A percentile compares a stretch with the other conserved stretches of the same genome.
phyloP scores from a whole-genome alignment of 2,113 vertebrate genomes.

The Entomyzon cyanotis region DNA sequence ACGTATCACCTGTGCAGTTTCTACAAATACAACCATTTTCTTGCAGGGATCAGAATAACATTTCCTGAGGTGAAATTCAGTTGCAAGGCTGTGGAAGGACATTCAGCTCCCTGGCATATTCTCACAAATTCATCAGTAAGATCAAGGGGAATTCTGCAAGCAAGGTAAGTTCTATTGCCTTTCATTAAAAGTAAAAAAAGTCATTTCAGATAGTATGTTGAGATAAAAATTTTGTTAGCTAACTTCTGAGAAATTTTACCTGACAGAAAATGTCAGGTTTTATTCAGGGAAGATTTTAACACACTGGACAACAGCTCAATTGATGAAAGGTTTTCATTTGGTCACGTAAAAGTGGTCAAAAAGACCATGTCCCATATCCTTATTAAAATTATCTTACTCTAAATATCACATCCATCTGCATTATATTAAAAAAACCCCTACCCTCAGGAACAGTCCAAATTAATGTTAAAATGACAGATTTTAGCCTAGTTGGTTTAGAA shows the following conservation, averaged over 20 bases:
- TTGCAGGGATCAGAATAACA: neutral
- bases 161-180: neutral
- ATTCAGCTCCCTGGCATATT: neutral
- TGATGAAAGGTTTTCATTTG: neutral
- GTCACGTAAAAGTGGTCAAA: neutral
- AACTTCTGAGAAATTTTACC: neutral
- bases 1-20: neutral
- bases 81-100: neutral
- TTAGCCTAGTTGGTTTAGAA: conserved; percentile 35
- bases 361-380: neutral
- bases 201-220: neutral
- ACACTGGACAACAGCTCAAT: neutral
- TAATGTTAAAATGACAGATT: conserved; percentile 26
- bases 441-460: neutral
- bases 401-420: conserved; percentile 6
- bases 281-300: neutral
- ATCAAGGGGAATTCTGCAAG: neutral
- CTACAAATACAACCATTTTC: neutral
- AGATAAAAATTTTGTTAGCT: neutral
- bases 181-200: conserved; percentile 18
- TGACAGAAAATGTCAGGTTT: neutral
- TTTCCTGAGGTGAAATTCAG: conserved; percentile 11
- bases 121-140: conserved; percentile 26
- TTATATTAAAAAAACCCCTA: neutral
- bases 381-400: conserved; percentile 1